These are phyloP conservation scores for Ephestia elutella DNA, from an alignment of 1,140 invertebrate species.

Conservation along the genomic window DNA sequence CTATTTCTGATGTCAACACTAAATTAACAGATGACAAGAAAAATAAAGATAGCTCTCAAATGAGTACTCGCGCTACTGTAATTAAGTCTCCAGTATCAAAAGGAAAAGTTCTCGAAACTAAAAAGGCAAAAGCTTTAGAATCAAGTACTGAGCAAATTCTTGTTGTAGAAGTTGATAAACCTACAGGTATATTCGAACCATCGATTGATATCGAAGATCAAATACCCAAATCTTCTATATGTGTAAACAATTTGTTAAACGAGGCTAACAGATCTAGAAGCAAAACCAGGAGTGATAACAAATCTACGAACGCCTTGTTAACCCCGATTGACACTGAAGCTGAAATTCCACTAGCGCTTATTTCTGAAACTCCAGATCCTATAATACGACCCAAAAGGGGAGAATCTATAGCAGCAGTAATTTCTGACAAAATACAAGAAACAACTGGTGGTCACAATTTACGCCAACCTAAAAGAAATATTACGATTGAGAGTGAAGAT, in stretches of 20 bases:
- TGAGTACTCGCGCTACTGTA: conserved; percentile 67
- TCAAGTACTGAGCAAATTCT: conserved; percentile 42
- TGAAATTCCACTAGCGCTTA: conserved; percentile 57
- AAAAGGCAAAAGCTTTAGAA: conserved; percentile 59
- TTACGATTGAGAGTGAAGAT: conserved; percentile 57
- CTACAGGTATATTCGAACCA: conserved; percentile 79
- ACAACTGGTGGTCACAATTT: conserved; percentile 66
- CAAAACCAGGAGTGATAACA: conserved; percentile 40
- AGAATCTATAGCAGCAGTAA: conserved; percentile 67
- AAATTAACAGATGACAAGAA: conserved; percentile 52
- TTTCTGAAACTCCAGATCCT: conserved; percentile 60
- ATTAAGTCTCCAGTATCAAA: conserved; percentile 74
- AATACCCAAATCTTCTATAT: conserved; percentile 75
- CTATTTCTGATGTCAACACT: conserved; percentile 33
- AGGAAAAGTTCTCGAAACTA: conserved; percentile 64
- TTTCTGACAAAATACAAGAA: conserved; percentile 72
- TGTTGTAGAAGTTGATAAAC: conserved; percentile 70
- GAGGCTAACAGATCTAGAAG: conserved; percentile 45
- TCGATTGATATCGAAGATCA: conserved; percentile 78
- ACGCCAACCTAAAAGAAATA: conserved; percentile 66
- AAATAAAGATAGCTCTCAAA: conserved; percentile 54
- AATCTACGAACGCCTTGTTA: conserved; percentile 35
- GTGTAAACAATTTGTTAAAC: conserved; percentile 46
- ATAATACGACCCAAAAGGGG: conserved; percentile 62
- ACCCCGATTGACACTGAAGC: conserved; percentile 51